A percentile compares a stretch with the other conserved stretches of the same genome.
These are phyloP conservation scores for Chrysocyon brachyurus DNA, from an alignment of 2,797 vertebrate genomes.

Conservation along the genomic window DNA sequence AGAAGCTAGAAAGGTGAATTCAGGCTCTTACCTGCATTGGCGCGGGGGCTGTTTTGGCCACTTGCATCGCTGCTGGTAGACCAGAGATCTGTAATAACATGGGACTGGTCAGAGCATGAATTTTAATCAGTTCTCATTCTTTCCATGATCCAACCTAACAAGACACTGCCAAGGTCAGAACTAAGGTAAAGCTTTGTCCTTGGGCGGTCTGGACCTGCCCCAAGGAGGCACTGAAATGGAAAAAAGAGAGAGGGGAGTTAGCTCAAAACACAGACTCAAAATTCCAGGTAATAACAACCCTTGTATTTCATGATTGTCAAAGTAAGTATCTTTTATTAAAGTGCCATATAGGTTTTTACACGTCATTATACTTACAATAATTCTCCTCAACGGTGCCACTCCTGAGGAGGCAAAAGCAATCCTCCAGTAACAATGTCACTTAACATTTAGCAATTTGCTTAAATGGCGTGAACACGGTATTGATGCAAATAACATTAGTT, in stretches of 20 bases:
- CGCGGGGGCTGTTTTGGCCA: constrained; percentile 87
- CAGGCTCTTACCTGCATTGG: constrained; percentile 90
- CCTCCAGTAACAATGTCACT: constrained; percentile 52
- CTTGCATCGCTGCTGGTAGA: constrained; percentile 87
- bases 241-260: not conserved
- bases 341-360: constrained; percentile 57
- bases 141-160: constrained; percentile 66
- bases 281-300: constrained; percentile 37
- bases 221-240: constrained; percentile 87
- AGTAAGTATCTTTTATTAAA: constrained; percentile 29
- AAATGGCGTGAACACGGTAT: constrained; percentile 32
- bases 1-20: constrained; percentile 10
- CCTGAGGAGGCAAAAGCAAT: constrained; percentile 59
- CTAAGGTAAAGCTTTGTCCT: constrained; percentile 91
- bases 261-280: constrained; percentile 6
- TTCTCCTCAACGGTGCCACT: constrained; percentile 27
- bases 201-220: constrained; percentile 91
- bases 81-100: constrained; percentile 94
- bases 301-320: constrained; percentile 62
- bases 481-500: constrained; percentile 26
- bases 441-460: constrained; percentile 64
- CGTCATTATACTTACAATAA: constrained; percentile 61
- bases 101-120: constrained; percentile 84
- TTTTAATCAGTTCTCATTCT: constrained; percentile 63
- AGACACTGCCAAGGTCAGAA: constrained; percentile 80